Conservation (phyloP, 2,888 invertebrate species). For the Cyclophora punctaria region DNA sequence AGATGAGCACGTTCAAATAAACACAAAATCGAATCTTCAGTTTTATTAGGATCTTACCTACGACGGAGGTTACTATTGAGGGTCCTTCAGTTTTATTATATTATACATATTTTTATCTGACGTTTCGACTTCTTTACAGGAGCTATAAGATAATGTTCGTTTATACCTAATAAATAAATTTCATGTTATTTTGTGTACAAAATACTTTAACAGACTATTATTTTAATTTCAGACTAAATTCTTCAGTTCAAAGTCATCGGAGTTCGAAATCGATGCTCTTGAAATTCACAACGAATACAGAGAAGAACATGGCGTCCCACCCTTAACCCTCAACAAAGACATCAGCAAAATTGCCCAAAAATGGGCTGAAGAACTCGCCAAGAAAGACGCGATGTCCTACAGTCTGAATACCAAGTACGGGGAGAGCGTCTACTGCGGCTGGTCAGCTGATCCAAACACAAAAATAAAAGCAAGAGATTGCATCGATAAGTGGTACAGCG, state of each 20-base stretch:
- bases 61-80: neutral
- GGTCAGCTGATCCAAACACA: constrained; percentile 79
- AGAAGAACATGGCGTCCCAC: constrained; percentile 57
- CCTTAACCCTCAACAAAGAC: constrained; percentile 76
- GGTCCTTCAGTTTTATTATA: no score
- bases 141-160: neutral
- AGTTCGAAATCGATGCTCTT: constrained; percentile 60
- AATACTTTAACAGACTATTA: neutral
- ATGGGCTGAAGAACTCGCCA: constrained; percentile 82
- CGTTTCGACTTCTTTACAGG: neutral
- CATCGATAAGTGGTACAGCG: constrained; percentile 85
- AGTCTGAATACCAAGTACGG: constrained; percentile 78
- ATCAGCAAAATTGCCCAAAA: constrained; percentile 78
- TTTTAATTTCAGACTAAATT: constrained; percentile 54
- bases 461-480: constrained; percentile 80
- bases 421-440: constrained; percentile 83
- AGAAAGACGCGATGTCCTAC: constrained; percentile 78
- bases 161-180: no score
- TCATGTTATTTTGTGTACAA: no score
- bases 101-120: no score
- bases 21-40: no score
- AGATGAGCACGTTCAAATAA: no score
- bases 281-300: constrained; percentile 62
- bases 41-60: no score
- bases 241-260: constrained; percentile 51